These are phyloP conservation scores for Sarcoramphus papa DNA, from an alignment of 2,797 vertebrate genomes.

Conservation along the genomic window DNA sequence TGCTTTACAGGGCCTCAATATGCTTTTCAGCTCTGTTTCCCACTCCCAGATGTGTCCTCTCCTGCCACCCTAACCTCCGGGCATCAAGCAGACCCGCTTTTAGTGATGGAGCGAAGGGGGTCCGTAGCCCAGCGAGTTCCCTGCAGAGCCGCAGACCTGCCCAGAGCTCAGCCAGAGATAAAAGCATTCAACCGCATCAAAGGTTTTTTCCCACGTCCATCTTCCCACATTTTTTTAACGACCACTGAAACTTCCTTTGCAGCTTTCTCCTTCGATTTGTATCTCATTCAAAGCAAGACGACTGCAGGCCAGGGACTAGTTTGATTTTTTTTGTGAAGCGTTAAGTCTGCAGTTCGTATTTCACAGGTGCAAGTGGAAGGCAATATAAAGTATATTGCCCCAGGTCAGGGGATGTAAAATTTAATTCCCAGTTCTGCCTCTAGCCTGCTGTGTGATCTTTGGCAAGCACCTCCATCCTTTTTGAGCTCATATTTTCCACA, in stretches of 20 bases:
- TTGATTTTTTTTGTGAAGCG: neutral
- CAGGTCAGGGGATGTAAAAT: neutral
- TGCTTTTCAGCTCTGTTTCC: neutral
- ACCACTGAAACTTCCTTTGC: neutral
- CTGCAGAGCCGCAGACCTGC: neutral
- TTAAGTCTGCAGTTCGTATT: neutral
- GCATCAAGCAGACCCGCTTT: accelerated
- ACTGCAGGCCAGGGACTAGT: neutral
- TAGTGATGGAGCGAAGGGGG: neutral
- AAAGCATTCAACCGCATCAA: neutral
- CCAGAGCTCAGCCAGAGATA: constrained; percentile 26
- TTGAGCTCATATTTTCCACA: neutral
- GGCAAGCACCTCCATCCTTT: neutral
- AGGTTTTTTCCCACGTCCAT: neutral
- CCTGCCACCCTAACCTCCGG: neutral
- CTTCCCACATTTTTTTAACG: neutral
- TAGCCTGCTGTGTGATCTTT: neutral
- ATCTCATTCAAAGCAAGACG: neutral
- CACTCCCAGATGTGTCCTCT: neutral
- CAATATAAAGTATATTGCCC: neutral
- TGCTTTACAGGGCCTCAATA: neutral
- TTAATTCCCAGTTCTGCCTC: neutral
- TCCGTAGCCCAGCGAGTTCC: accelerated
- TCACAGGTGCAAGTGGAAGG: neutral
- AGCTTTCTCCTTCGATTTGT: neutral